Percentiles rank a stretch among this genome's conserved stretches.
phyloP scores from a whole-genome alignment of 2,888 invertebrate species.

The Eupelmus urozonus region DNA sequence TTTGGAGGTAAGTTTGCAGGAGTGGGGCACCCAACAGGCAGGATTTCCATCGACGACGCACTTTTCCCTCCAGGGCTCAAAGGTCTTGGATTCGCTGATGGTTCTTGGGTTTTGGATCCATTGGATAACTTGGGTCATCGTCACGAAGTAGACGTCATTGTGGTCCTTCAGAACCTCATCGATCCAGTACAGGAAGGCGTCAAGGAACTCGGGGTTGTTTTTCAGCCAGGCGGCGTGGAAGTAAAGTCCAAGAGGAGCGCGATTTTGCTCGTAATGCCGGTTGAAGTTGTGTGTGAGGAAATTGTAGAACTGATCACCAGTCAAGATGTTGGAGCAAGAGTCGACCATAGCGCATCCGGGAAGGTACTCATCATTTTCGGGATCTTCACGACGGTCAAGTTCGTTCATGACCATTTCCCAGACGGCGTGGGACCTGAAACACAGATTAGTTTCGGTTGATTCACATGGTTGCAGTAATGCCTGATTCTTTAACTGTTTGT shows the following conservation, averaged over 20 bases:
- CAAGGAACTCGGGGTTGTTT: conserved; percentile 94
- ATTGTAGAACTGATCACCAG: conserved; percentile 95
- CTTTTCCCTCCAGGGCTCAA: conserved; percentile 96
- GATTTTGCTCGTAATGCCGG: conserved; percentile 93
- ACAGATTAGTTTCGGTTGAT: background rate
- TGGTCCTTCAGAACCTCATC: conserved; percentile 91
- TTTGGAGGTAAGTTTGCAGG: conserved; percentile 94
- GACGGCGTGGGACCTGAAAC: conserved; percentile 87
- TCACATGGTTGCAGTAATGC: background rate
- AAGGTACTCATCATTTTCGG: conserved; percentile 91
- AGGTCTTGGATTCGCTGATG: conserved; percentile 90
- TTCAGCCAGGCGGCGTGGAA: conserved; percentile 97
- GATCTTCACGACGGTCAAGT: conserved; percentile 93
- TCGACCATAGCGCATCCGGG: conserved; percentile 97
- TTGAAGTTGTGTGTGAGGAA: conserved; percentile 96
- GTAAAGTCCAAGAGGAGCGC: conserved; percentile 92
- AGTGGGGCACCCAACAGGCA: conserved; percentile 92
- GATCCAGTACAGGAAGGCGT: conserved; percentile 95
- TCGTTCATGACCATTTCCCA: conserved; percentile 99
- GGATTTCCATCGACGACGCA: conserved; percentile 91
- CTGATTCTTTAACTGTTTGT: background rate
- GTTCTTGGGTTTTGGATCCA: conserved; percentile 96
- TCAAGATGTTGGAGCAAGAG: conserved; percentile 94
- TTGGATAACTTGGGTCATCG: conserved; percentile 97
- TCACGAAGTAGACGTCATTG: conserved; percentile 95